phyloP scores from a whole-genome alignment of 2,797 vertebrate species.

The Labroides dimidiatus region DNA sequence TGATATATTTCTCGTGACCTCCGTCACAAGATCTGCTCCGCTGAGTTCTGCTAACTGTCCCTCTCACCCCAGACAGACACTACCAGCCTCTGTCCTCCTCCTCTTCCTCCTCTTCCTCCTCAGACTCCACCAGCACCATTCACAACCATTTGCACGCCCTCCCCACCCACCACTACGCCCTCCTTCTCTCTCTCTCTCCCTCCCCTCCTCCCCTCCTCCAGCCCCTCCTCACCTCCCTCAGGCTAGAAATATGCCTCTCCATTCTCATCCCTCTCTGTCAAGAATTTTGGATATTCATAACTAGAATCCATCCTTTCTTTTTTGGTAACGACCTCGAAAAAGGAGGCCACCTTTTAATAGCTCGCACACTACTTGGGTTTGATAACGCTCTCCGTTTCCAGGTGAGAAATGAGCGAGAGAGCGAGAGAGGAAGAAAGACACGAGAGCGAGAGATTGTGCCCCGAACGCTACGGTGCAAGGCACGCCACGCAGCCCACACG shows the following conservation, averaged over 20 bases:
- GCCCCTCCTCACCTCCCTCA: constrained; percentile 56
- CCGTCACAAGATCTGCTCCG: constrained; percentile 78
- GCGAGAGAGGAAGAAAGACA: constrained; percentile 27
- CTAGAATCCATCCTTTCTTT: constrained; percentile 76
- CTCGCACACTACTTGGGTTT: constrained; percentile 70
- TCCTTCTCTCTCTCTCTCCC: constrained; percentile 8
- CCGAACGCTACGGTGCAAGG: too few relatives aligned
- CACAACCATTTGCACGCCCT: constrained; percentile 49
- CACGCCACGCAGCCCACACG: too few relatives aligned
- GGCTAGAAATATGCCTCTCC: constrained; percentile 71
- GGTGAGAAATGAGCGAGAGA: constrained; percentile 50
- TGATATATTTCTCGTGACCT: constrained; percentile 84
- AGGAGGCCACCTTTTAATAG: constrained; percentile 84
- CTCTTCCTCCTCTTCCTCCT: constrained; percentile 46
- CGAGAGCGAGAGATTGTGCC: constrained; percentile 46
- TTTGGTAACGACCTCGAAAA: constrained; percentile 83
- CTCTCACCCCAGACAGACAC: constrained; percentile 75
- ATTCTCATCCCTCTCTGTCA: constrained; percentile 74
- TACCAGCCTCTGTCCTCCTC: constrained; percentile 70
- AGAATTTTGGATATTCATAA: constrained; percentile 80
- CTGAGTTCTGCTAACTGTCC: constrained; percentile 62
- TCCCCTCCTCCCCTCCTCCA: constrained; percentile 22
- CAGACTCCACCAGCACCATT: constrained; percentile 53
- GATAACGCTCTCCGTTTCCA: constrained; percentile 69
- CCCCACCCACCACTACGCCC: too few relatives aligned